phyloP scores from a whole-genome alignment of 2,888 invertebrate genomes.

The Drosophila subquinaria region DNA sequence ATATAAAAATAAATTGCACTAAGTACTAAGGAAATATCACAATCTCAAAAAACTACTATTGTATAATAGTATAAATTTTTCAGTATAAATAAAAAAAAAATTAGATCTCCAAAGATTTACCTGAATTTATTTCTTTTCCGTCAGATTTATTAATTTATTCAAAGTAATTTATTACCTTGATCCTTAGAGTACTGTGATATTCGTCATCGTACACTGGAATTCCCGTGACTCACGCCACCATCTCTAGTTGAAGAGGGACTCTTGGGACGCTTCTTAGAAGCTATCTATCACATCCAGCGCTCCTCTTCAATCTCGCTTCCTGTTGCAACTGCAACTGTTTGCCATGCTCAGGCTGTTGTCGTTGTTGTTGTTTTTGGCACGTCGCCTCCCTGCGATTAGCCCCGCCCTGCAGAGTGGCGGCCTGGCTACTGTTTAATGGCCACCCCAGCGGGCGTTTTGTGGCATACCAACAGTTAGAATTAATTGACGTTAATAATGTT shows the following conservation, averaged over 20 bases:
- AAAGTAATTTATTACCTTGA: no score
- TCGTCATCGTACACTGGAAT: not conserved
- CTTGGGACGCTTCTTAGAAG: conserved; percentile 11
- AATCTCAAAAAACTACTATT: no score
- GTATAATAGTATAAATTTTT: no score
- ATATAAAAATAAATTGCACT: no score
- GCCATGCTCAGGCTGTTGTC: conserved; percentile 1
- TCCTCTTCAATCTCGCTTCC: conserved; percentile 44
- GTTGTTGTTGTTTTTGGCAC: not conserved
- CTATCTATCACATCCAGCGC: conserved; percentile 38
- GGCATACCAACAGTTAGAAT: conserved; percentile 74
- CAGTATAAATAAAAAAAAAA: no score
- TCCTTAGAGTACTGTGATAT: no score
- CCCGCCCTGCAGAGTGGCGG: conserved; percentile 32
- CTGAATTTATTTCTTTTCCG: no score
- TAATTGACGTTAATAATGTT: conserved; percentile 80
- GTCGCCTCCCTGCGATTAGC: conserved; percentile 26
- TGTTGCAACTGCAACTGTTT: not conserved
- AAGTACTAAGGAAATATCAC: no score
- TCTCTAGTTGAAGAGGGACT: not conserved
- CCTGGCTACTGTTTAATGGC: conserved; percentile 67
- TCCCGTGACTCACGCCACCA: conserved; percentile 2
- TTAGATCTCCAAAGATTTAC: no score
- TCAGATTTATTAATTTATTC: no score
- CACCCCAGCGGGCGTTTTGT: conserved; percentile 55